Conservation (phyloP, 2,797 vertebrate genomes). For the Phyllotis vaccarum region DNA sequence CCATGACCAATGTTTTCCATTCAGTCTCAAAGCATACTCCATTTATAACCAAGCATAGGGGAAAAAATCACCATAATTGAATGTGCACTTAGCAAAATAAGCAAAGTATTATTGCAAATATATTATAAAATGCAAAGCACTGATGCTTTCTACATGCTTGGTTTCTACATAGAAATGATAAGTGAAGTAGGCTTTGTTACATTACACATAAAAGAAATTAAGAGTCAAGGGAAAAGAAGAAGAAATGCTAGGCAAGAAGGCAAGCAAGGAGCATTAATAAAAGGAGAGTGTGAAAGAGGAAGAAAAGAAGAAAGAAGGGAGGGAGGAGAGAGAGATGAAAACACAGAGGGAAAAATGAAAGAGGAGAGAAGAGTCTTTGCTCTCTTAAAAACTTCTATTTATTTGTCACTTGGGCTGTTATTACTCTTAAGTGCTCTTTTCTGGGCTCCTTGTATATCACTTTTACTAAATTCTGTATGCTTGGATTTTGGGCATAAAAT, state of each 20-base stretch:
- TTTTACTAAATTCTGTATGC: background rate
- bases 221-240: background rate
- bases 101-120: background rate
- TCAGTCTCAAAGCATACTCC: too few species aligned
- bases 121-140: background rate
- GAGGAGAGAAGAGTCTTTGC: too few species aligned
- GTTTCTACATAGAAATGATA: background rate
- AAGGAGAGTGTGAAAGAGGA: background rate
- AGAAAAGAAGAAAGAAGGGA: background rate
- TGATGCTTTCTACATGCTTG: background rate
- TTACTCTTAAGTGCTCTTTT: background rate
- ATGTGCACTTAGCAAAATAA: background rate
- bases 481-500: background rate
- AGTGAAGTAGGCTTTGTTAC: background rate
- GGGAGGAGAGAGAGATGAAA: too few species aligned
- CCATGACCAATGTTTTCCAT: too few species aligned
- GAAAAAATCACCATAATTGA: background rate
- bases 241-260: background rate
- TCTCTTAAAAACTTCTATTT: background rate
- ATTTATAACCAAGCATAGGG: background rate
- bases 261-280: too few species aligned
- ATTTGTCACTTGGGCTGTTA: background rate
- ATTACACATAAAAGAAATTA: background rate
- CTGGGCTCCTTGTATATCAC: accelerated
- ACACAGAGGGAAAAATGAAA: too few species aligned